Conservation (phyloP, 1,140 invertebrate genomes). For the Aphaenogaster rudis region DNA sequence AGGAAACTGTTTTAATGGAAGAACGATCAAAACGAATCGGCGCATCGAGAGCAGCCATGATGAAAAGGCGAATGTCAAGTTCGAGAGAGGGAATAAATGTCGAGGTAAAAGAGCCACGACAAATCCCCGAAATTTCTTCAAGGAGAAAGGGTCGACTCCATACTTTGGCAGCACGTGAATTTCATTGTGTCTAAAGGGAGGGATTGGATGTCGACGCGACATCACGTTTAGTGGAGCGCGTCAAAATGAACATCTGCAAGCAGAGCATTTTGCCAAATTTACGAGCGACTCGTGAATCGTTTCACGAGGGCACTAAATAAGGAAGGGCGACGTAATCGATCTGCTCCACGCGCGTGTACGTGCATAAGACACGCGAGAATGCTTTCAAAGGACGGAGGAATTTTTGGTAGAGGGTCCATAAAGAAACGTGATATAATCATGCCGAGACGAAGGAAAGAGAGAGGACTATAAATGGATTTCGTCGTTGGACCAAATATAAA, state of each 20-base stretch:
- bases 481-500: not conserved
- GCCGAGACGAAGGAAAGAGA: not conserved
- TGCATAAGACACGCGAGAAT: conserved; percentile 32
- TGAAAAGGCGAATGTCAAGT: conserved; percentile 71
- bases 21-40: conserved; percentile 65
- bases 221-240: conserved; percentile 72
- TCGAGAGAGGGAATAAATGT: conserved; percentile 42
- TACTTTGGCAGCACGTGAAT: conserved; percentile 63
- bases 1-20: conserved; percentile 69
- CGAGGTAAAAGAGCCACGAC: not conserved
- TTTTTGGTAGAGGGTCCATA: conserved; percentile 52
- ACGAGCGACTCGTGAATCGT: conserved; percentile 69
- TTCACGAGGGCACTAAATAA: conserved; percentile 66
- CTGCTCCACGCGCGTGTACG: conserved; percentile 23
- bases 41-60: conserved; percentile 38
- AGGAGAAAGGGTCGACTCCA: conserved; percentile 44
- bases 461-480: conserved; percentile 20
- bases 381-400: conserved; percentile 23
- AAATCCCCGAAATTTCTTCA: conserved; percentile 70
- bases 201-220: conserved; percentile 51
- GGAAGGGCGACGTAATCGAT: conserved; percentile 63
- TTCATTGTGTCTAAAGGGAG: conserved; percentile 51
- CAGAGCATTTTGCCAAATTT: conserved; percentile 73
- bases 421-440: conserved; percentile 60
- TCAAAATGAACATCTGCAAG: conserved; percentile 75